phyloP scores from a whole-genome alignment of 2,888 invertebrate genomes.

The Strigamia maritima region DNA sequence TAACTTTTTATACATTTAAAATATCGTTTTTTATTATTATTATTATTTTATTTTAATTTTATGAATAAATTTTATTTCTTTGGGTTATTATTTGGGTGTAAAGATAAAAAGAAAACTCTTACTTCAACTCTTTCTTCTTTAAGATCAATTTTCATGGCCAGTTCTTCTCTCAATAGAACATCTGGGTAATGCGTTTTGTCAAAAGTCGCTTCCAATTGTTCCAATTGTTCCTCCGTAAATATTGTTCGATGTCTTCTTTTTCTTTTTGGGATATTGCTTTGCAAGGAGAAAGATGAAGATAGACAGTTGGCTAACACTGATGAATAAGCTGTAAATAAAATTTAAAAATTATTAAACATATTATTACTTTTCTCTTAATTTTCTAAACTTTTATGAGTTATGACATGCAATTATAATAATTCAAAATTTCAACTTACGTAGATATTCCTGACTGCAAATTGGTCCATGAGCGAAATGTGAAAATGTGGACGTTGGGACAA shows the following conservation, averaged over 20 bases:
- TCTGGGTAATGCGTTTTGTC: slow-evolving; percentile 95
- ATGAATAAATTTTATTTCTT: background rate
- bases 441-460: slow-evolving; percentile 27
- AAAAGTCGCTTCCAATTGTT: slow-evolving; percentile 92
- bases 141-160: slow-evolving; percentile 92
- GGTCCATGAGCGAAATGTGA: slow-evolving; percentile 7
- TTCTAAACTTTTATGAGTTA: no score
- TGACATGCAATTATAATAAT: no score
- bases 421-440: slow-evolving; percentile 18
- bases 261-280: slow-evolving; percentile 62
- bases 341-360: no score
- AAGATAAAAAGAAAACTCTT: slow-evolving; percentile 51
- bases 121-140: slow-evolving; percentile 99
- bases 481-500: background rate
- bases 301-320: slow-evolving; percentile 35
- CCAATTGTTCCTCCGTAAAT: slow-evolving; percentile 96
- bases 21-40: no score
- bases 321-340: slow-evolving; percentile 31
- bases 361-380: no score
- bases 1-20: background rate
- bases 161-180: slow-evolving; percentile 74
- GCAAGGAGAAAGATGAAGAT: slow-evolving; percentile 1
- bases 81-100: no score
- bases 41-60: background rate
- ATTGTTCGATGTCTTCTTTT: slow-evolving; percentile 96